Evolutionary conservation across 2,797 vertebrate genomes (phyloP), one percentile per base, ranked within the genome.

Genomic region (Rhinella marina): DNA sequence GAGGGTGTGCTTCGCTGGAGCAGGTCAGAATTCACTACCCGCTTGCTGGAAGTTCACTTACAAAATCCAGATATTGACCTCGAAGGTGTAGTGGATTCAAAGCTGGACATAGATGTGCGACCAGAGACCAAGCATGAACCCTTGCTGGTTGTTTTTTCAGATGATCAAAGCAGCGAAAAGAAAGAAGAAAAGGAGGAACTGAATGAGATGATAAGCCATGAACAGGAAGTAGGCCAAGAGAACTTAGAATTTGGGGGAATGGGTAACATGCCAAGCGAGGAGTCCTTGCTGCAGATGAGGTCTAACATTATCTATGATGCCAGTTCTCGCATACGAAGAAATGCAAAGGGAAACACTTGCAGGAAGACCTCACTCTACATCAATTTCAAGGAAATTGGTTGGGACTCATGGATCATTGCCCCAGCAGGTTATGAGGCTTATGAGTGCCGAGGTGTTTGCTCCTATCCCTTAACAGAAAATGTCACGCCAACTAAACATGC

Each of bases 331-430:
- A 98, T 97, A 90, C 94, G 98, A 9, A 96, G 98, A 91, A 99
- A 99, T 0, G 98, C 97, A 64, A 99, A 98, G 85, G 97, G 96
- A 32, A 97, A 97, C 93, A 97, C 97, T 89, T 99, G 98, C 93
- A 99, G 97, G 92, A 98, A 96, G 88, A 97, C 96, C 14, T 96
- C 98, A 0, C 95, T 99, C 73, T 98, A 96, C 16, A 98, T 99
- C 0, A 97, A 99, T 92, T 99, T 99, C 93, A 99, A 99, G 90
- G 98, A 99, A 88, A 99, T 99, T 0, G 98, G 98, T 21, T 99
- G 98, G 98, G 97, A 99, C 91, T 98, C 96, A 61, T 99, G 98
- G 98, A 98, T 99, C 93, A 96, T 99, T 0, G 98, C 98, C 0
- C 98, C 98, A 0, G 91, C 95, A 0, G 97, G 97, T 7, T 99